Percentiles rank a stretch among this genome's conserved stretches.
Evolutionary conservation across 2,888 invertebrate genomes (phyloP).

Genomic region (Protodeltote pygarga): DNA sequence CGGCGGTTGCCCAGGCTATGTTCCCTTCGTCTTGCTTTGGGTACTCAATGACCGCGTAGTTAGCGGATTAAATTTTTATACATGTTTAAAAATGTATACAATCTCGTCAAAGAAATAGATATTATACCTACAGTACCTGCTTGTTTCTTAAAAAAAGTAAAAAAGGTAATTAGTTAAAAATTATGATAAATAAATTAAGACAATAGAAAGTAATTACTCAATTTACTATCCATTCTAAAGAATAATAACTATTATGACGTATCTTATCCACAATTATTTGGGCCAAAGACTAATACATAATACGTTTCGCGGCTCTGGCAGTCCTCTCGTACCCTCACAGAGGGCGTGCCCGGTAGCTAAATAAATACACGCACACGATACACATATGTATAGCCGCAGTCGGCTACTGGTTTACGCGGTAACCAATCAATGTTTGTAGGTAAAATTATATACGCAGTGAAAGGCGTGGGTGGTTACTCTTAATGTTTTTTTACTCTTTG

Average conservation of each 20-base stretch:
- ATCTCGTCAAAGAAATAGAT: too few relatives aligned
- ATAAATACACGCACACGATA: conserved; percentile 57
- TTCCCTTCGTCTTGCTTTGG: conserved; percentile 38
- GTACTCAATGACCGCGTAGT: conserved; percentile 40
- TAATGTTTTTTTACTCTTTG: conserved; percentile 15
- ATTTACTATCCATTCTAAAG: too few relatives aligned
- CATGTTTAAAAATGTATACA: conserved; percentile 10
- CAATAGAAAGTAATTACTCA: too few relatives aligned
- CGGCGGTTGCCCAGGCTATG: conserved; percentile 63
- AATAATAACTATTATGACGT: too few relatives aligned
- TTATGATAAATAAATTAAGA: too few relatives aligned
- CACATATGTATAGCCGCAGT: conserved; percentile 58
- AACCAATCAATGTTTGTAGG: conserved; percentile 75
- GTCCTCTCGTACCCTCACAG: conserved; percentile 55
- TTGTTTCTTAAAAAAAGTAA: too few relatives aligned
- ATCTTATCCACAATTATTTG: not conserved
- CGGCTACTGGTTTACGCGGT: conserved; percentile 85
- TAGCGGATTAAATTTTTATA: conserved; percentile 48
- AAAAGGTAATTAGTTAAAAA: too few relatives aligned
- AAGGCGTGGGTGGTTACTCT: conserved; percentile 17
- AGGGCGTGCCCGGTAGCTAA: conserved; percentile 69
- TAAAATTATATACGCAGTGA: conserved; percentile 40
- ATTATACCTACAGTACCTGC: too few relatives aligned
- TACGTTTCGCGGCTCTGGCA: conserved; percentile 20
- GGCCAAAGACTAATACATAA: conserved; percentile 34